Evolutionary conservation across 2,888 invertebrate species (phyloP).

Genomic region (Napeogenes inachia): DNA sequence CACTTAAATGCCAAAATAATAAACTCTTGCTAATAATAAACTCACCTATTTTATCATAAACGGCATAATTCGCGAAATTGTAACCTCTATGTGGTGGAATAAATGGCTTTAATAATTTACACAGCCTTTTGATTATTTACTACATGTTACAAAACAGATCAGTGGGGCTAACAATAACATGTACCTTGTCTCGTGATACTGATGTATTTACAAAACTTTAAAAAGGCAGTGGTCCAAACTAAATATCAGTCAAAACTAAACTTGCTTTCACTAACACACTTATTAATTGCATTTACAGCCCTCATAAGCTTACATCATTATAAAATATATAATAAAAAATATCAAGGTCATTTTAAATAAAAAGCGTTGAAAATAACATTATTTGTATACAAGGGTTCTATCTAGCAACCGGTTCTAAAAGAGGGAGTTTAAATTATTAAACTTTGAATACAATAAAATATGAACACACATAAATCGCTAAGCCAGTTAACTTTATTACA

Average conservation of each 20-base stretch:
- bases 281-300: slow-evolving; percentile 16
- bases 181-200: slow-evolving; percentile 39
- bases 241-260: slow-evolving; percentile 27
- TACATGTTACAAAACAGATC: slow-evolving; percentile 74
- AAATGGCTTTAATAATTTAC: slow-evolving; percentile 69
- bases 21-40: slow-evolving; percentile 4
- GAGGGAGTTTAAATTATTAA: not conserved
- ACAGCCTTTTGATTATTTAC: slow-evolving; percentile 76
- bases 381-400: not conserved
- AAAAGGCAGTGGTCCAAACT: slow-evolving; percentile 56
- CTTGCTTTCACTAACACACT: slow-evolving; percentile 12
- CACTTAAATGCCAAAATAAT: slow-evolving; percentile 11
- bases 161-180: slow-evolving; percentile 66
- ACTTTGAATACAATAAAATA: not conserved
- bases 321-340: slow-evolving; percentile 6
- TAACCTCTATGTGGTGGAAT: slow-evolving; percentile 44
- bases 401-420: not conserved
- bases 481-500: slow-evolving; percentile 5
- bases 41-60: slow-evolving; percentile 4
- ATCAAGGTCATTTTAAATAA: not conserved
- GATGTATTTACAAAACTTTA: slow-evolving; percentile 70
- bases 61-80: slow-evolving; percentile 18
- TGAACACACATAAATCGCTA: slow-evolving; percentile 1
- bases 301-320: slow-evolving; percentile 19
- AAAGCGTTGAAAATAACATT: not conserved